Percentiles rank a stretch among this genome's conserved stretches.
Evolutionary conservation across 2,797 vertebrate genomes (phyloP).

Genomic region (Phalloptychus januarius): DNA sequence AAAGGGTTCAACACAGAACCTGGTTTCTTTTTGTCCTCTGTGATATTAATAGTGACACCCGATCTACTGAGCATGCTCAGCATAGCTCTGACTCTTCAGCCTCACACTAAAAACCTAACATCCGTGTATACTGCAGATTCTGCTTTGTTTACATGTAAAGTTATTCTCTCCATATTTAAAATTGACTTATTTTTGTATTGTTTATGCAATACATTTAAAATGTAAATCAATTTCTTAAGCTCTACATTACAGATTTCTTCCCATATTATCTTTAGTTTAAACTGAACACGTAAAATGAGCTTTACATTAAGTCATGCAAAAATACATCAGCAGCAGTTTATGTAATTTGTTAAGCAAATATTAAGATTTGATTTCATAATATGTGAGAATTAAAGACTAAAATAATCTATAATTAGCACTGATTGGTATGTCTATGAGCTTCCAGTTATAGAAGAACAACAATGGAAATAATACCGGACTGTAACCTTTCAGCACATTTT

Average conservation of each 20-base stretch:
- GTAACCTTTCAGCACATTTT: neutral
- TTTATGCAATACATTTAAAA: too few species aligned
- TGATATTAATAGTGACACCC: constrained; percentile 79
- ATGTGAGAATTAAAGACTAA: neutral
- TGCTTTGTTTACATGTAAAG: constrained; percentile 8
- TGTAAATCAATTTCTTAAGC: too few species aligned
- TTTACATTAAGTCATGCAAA: neutral
- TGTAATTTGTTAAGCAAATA: neutral
- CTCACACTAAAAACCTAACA: constrained; percentile 23
- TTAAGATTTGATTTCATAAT: neutral
- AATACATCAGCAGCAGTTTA: neutral
- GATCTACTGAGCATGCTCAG: constrained; percentile 68
- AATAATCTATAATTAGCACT: neutral
- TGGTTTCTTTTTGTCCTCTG: constrained; percentile 59
- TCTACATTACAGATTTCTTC: too few species aligned
- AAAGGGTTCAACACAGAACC: constrained; percentile 16
- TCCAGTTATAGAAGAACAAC: neutral
- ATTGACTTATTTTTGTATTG: too few species aligned
- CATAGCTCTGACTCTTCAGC: constrained; percentile 65
- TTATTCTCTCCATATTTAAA: neutral
- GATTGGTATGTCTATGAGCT: neutral
- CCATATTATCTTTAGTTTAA: neutral
- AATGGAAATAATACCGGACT: neutral
- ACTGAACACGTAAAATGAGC: neutral
- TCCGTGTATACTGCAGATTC: constrained; percentile 21